These are phyloP conservation scores for Drosophila lacertosa DNA, from an alignment of 1,140 invertebrate species.

Conservation along the genomic window DNA sequence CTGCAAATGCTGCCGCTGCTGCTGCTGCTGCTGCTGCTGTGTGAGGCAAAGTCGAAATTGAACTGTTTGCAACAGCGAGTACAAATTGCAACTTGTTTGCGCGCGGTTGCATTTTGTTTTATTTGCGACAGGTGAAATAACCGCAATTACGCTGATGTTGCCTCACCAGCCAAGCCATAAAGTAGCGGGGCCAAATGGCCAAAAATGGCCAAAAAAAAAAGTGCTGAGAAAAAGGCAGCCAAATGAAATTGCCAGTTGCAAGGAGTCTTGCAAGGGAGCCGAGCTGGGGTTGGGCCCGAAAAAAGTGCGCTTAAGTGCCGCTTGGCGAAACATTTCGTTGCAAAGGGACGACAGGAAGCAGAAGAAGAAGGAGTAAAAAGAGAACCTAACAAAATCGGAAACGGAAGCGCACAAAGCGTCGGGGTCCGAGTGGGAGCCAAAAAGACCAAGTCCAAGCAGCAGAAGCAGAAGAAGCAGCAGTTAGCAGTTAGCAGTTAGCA, in stretches of 20 bases:
- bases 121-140: constrained; percentile 82
- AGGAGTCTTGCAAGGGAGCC: background rate
- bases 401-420: constrained; percentile 79
- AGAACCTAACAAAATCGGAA: constrained; percentile 79
- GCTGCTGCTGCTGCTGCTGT: constrained; percentile 2
- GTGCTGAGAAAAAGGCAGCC: background rate
- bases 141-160: constrained; percentile 75
- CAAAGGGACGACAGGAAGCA: constrained; percentile 35
- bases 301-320: constrained; percentile 76
- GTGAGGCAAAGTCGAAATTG: constrained; percentile 60
- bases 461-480: constrained; percentile 1
- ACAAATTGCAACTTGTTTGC: constrained; percentile 81
- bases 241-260: constrained; percentile 69
- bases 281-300: background rate
- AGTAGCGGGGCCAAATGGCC: constrained; percentile 19
- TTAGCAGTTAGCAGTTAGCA: too few species aligned
- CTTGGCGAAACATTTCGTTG: constrained; percentile 78
- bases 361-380: background rate
- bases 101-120: constrained; percentile 76
- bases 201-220: background rate
- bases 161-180: constrained; percentile 15
- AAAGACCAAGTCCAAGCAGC: constrained; percentile 4
- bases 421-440: constrained; percentile 26
- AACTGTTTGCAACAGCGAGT: constrained; percentile 73
- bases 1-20: background rate